Percentiles rank a stretch among this genome's conserved stretches.
phyloP scores from a whole-genome alignment of 2,113 vertebrate species.

The Neofelis nebulosa region DNA sequence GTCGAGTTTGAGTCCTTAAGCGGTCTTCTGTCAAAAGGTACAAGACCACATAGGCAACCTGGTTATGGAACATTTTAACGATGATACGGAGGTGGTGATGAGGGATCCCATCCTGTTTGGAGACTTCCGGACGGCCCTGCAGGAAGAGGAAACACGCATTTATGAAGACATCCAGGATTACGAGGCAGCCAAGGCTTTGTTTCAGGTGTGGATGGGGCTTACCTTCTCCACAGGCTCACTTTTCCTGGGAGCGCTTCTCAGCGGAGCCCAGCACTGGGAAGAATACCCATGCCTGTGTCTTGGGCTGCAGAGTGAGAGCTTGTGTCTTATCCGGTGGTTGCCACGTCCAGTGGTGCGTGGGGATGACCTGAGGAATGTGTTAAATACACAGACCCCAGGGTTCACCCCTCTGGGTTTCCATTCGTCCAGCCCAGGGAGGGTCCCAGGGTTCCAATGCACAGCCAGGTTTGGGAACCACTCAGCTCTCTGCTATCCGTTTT shows the following conservation, averaged over 20 bases:
- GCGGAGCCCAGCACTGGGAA: background rate
- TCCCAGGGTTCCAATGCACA: rapidly evolving
- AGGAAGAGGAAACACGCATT: constrained; percentile 89
- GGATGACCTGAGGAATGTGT: background rate
- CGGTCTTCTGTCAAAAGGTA: constrained; percentile 84
- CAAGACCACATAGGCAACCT: constrained; percentile 89
- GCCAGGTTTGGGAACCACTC: background rate
- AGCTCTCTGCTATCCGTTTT: background rate
- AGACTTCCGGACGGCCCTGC: constrained; percentile 93
- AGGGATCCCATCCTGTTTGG: constrained; percentile 95
- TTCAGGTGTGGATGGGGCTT: constrained; percentile 86
- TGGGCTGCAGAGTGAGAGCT: rapidly evolving
- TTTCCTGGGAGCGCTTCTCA: rapidly evolving
- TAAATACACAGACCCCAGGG: background rate
- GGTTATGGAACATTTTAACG: constrained; percentile 87
- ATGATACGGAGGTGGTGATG: constrained; percentile 87
- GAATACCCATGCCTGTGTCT: rapidly evolving
- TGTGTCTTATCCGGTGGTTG: rapidly evolving
- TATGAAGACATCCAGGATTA: constrained; percentile 97
- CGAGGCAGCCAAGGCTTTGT: constrained; percentile 92
- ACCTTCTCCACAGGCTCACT: rapidly evolving
- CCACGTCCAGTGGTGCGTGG: rapidly evolving
- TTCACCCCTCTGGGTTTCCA: no score
- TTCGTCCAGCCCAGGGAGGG: background rate
- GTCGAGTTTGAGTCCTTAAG: background rate